Evolutionary conservation across 2,113 vertebrate species (phyloP).

Genomic region (Callopanchax toddi): DNA sequence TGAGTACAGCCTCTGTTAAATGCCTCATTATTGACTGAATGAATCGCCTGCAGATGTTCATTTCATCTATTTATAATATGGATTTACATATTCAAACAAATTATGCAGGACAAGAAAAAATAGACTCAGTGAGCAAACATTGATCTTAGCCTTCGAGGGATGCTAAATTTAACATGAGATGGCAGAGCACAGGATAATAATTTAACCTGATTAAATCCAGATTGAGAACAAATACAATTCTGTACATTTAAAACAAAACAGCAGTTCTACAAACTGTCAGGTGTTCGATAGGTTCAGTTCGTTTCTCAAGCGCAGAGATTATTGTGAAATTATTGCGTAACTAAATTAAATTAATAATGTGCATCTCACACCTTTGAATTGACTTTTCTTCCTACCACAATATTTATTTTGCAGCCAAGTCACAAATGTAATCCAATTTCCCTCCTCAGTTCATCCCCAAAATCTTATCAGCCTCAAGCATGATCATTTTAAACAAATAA

Average conservation of each 20-base stretch:
- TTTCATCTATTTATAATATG: constrained; percentile 67
- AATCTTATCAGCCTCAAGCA: constrained; percentile 11
- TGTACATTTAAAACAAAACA: background rate
- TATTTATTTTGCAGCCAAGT: constrained; percentile 9
- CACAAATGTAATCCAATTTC: constrained; percentile 25
- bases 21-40: constrained; percentile 68
- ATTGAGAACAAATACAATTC: constrained; percentile 30
- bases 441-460: constrained; percentile 24
- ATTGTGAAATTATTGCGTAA: background rate
- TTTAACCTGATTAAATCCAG: constrained; percentile 28
- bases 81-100: constrained; percentile 73
- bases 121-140: constrained; percentile 54
- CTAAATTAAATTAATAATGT: background rate
- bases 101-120: constrained; percentile 57
- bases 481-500: background rate
- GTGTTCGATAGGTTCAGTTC: background rate
- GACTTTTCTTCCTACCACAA: constrained; percentile 6
- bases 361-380: background rate
- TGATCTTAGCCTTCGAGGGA: constrained; percentile 59
- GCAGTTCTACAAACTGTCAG: background rate
- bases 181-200: constrained; percentile 16
- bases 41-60: constrained; percentile 71
- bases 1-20: constrained; percentile 64
- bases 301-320: background rate
- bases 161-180: constrained; percentile 48